Evolutionary conservation across 1,140 invertebrate genomes (phyloP).

Genomic region (Oreohelix idahoensis): DNA sequence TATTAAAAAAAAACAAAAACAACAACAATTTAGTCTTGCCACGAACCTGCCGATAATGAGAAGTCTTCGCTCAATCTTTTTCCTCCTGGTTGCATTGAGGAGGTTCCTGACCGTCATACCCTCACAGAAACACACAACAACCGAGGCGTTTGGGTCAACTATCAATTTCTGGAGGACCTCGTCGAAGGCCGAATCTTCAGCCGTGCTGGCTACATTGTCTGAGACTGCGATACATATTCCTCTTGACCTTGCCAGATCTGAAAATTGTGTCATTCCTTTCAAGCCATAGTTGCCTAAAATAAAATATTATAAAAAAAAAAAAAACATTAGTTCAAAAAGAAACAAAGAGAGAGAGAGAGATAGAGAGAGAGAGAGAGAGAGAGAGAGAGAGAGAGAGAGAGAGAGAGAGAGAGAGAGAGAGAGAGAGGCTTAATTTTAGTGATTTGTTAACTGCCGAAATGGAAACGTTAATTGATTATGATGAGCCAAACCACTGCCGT

Average conservation of each 20-base stretch:
- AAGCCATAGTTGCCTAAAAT: conserved; percentile 85
- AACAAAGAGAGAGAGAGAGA: neutral
- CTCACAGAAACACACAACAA: conserved; percentile 90
- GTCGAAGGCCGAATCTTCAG: conserved; percentile 78
- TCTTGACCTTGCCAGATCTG: conserved; percentile 79
- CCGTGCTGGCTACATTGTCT: conserved; percentile 80
- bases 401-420: neutral
- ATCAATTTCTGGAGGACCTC: conserved; percentile 77
- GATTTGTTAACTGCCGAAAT: too few species aligned
- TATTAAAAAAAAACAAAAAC: neutral
- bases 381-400: neutral
- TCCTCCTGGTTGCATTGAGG: conserved; percentile 78
- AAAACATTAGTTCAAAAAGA: neutral
- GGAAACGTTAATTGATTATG: too few species aligned
- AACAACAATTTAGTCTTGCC: neutral
- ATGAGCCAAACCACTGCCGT: too few species aligned
- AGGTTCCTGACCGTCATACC: conserved; percentile 82
- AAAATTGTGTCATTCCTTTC: conserved; percentile 85
- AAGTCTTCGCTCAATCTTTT: conserved; percentile 79
- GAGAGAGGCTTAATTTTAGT: too few species aligned
- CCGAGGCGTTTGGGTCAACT: conserved; percentile 77
- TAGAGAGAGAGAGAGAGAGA: neutral
- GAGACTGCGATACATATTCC: conserved; percentile 83
- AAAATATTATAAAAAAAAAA: conserved; percentile 25
- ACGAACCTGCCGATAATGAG: conserved; percentile 81